Percentiles rank a stretch among this genome's conserved stretches.
Conservation (phyloP, 2,113 vertebrate species). For the Mormyrus iriodes region DNA sequence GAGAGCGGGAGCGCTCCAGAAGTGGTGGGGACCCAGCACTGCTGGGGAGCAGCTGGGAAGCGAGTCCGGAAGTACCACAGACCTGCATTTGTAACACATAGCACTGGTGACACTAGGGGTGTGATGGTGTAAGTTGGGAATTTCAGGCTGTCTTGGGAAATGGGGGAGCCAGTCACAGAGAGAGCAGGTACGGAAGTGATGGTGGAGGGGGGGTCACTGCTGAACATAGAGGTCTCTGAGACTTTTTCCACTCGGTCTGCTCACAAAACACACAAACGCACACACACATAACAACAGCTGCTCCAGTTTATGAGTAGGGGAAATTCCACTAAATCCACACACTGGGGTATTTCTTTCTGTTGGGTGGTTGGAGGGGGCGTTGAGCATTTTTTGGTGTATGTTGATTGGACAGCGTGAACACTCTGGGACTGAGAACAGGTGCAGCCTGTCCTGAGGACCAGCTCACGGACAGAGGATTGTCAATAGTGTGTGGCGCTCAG, state of each 20-base stretch:
- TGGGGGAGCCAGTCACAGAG: neutral
- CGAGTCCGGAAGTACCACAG: neutral
- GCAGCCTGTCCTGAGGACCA: neutral
- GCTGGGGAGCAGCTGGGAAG: neutral
- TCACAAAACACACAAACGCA: neutral
- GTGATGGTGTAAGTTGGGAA: neutral
- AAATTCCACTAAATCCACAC: slow-evolving; percentile 13
- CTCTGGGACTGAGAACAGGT: neutral
- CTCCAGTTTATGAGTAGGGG: slow-evolving; percentile 6
- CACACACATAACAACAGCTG: neutral
- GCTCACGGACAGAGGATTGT: neutral
- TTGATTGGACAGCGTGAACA: neutral
- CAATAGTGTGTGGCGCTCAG: neutral
- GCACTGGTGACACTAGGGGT: neutral
- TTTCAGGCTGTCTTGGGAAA: neutral
- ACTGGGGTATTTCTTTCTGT: neutral
- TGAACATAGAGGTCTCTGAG: neutral
- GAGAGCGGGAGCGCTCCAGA: neutral
- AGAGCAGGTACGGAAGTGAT: neutral
- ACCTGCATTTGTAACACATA: neutral
- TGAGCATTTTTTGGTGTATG: neutral
- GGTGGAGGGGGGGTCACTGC: neutral
- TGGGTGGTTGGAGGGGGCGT: neutral
- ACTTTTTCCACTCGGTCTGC: neutral
- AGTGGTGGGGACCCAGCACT: neutral